Conservation (phyloP, 1,140 invertebrate genomes). For the Medauroidea extradentata region DNA sequence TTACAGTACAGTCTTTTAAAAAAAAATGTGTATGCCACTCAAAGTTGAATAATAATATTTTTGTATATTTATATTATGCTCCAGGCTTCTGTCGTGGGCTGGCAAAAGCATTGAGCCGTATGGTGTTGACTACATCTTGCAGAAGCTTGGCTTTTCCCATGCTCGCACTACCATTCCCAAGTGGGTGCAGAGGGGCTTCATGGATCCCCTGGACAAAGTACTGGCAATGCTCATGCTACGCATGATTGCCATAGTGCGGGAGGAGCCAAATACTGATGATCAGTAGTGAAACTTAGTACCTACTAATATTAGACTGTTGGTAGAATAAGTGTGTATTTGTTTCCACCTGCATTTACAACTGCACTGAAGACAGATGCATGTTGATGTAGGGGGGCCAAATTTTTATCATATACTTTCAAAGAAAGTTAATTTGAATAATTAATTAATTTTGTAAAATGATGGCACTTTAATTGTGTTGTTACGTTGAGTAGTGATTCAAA, state of each 20-base stretch:
- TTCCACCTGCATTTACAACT: too few relatives aligned
- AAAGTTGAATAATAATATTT: slow-evolving; percentile 7
- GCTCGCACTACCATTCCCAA: slow-evolving; percentile 97
- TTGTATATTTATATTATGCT: slow-evolving; percentile 29
- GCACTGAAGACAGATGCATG: too few relatives aligned
- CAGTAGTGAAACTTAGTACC: not conserved
- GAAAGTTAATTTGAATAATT: too few relatives aligned
- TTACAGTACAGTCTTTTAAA: too few relatives aligned
- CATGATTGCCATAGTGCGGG: slow-evolving; percentile 32
- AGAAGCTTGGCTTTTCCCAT: slow-evolving; percentile 94
- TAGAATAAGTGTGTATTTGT: too few relatives aligned
- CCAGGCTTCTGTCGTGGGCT: slow-evolving; percentile 86
- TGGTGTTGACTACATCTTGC: slow-evolving; percentile 94
- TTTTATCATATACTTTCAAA: too few relatives aligned
- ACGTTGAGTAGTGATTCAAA: too few relatives aligned
- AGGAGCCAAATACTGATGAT: slow-evolving; percentile 10
- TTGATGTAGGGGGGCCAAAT: too few relatives aligned
- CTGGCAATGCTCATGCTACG: slow-evolving; percentile 46
- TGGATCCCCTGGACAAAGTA: slow-evolving; percentile 92
- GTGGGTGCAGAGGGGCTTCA: slow-evolving; percentile 95
- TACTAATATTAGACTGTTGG: too few relatives aligned
- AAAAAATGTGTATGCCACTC: too few relatives aligned
- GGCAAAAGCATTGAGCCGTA: slow-evolving; percentile 96
- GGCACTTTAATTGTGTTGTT: too few relatives aligned
- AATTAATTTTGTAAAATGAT: too few relatives aligned